Percentiles rank a stretch among this genome's conserved stretches.
These are phyloP conservation scores for Rhinoptilus africanus DNA, from an alignment of 2,113 vertebrate genomes.

Conservation along the genomic window DNA sequence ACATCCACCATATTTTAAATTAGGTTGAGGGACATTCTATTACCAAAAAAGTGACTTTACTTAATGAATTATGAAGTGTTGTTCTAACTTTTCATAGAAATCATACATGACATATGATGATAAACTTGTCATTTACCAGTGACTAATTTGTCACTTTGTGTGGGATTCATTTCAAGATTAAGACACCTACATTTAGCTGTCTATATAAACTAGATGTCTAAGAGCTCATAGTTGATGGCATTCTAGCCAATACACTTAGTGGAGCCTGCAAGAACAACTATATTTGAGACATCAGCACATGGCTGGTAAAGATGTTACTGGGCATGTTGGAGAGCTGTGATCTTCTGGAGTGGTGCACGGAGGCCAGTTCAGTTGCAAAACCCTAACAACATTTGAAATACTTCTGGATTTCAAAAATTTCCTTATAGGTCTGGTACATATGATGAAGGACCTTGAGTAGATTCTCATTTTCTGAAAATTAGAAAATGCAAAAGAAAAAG, in stretches of 20 bases:
- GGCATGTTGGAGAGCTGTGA: neutral
- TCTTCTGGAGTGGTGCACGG: neutral
- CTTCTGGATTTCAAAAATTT: neutral
- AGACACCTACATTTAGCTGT: neutral
- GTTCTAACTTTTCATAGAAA: neutral
- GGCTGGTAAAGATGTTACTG: neutral
- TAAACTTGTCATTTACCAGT: neutral
- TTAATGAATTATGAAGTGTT: slow-evolving; percentile 36
- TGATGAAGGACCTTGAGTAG: neutral
- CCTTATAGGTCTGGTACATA: neutral
- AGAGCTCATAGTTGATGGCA: neutral
- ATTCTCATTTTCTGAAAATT: neutral
- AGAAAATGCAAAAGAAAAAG: no score
- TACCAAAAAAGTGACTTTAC: neutral
- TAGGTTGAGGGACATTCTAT: neutral
- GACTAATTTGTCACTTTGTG: neutral
- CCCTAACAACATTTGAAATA: neutral
- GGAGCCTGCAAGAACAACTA: neutral
- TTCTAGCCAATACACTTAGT: neutral
- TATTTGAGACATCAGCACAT: neutral
- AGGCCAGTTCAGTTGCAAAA: neutral
- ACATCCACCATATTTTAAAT: neutral
- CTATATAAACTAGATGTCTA: neutral
- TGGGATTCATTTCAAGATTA: neutral
- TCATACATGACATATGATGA: neutral